phyloP scores from a whole-genome alignment of 2,113 vertebrate species.

The Pseudopodoces humilis region DNA sequence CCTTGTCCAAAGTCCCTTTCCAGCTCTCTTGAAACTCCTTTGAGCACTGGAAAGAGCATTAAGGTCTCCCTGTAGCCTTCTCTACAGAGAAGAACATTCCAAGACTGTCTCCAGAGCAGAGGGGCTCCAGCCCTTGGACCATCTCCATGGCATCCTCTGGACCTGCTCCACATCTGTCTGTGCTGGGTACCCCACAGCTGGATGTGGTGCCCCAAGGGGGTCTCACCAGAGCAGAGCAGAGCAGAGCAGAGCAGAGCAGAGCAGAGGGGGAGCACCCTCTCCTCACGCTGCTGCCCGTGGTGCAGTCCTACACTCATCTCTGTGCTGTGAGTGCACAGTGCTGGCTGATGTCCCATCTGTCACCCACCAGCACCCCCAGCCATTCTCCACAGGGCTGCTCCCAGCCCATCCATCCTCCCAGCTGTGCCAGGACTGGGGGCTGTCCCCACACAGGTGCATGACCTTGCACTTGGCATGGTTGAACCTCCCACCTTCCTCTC shows the following conservation, averaged over 20 bases:
- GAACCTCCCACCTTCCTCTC: not conserved
- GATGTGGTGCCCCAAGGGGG: fast-evolving
- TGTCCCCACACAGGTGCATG: not conserved
- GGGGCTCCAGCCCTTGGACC: not conserved
- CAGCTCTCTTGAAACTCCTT: not conserved
- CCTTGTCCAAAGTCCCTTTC: not conserved
- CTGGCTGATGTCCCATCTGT: not conserved
- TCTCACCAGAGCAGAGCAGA: not conserved
- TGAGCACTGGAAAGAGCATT: not conserved
- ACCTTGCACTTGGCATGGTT: not conserved
- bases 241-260: not conserved
- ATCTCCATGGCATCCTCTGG: not conserved
- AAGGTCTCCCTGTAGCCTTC: not conserved
- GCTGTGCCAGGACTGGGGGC: not conserved
- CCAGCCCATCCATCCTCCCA: not conserved
- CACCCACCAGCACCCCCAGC: not conserved
- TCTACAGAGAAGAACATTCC: not conserved
- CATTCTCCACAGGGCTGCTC: fast-evolving
- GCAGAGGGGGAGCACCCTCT: not conserved
- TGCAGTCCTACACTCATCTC: fast-evolving
- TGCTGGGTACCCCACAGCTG: not conserved
- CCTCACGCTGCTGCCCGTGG: not conserved
- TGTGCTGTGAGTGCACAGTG: fast-evolving
- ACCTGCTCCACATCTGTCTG: not conserved
- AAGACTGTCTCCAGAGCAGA: not conserved